These are phyloP conservation scores for Enoplosus armatus DNA, from an alignment of 2,797 vertebrate genomes.

Conservation along the genomic window DNA sequence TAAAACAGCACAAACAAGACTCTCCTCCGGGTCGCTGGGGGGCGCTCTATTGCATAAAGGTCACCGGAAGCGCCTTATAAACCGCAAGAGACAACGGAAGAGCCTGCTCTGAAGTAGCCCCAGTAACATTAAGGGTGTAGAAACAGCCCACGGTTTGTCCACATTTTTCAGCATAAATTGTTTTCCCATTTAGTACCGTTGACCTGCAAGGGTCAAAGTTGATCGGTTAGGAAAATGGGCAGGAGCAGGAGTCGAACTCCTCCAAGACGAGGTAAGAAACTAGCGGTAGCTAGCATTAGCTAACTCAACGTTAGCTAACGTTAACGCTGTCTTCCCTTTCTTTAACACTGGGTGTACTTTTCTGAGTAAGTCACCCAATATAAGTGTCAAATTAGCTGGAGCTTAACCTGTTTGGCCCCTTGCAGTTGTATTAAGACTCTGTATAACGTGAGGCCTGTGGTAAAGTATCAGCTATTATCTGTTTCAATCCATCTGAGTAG, in stretches of 20 bases:
- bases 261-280: slow-evolving; percentile 81
- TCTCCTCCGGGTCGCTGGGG: slow-evolving; percentile 19
- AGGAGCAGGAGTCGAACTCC: slow-evolving; percentile 85
- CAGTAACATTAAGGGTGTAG: background rate
- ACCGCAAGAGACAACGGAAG: background rate
- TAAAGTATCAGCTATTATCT: background rate
- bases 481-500: background rate
- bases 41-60: slow-evolving; percentile 5
- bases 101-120: background rate
- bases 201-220: background rate
- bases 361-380: background rate
- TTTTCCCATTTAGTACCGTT: fast-evolving
- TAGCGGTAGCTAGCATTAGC: background rate
- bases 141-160: fast-evolving
- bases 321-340: background rate
- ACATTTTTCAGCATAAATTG: background rate
- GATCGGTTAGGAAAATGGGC: slow-evolving; percentile 68
- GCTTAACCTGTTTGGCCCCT: background rate
- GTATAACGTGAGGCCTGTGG: background rate
- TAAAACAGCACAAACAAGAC: background rate
- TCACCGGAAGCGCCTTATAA: slow-evolving; percentile 20
- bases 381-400: background rate
- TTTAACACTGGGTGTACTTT: too few relatives aligned
- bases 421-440: background rate
- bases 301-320: slow-evolving; percentile 12